Conservation (phyloP, 1,140 invertebrate species). For the Platorchestia sp. region DNA sequence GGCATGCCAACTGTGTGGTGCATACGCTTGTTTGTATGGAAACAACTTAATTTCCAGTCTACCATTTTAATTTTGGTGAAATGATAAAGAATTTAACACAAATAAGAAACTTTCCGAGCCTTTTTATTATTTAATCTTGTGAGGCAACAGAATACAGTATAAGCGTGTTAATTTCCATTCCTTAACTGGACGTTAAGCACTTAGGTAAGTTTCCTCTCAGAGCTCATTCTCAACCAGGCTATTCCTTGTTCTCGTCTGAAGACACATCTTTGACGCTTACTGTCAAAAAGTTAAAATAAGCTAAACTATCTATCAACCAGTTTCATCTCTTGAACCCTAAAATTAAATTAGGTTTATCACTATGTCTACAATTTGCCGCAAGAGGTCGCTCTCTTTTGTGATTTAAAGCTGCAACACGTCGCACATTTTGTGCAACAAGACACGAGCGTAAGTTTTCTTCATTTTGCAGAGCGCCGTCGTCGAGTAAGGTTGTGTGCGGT, state of each 20-base stretch:
- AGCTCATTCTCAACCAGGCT: background rate
- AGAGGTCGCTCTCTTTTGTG: background rate
- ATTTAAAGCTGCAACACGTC: background rate
- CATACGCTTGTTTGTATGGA: background rate
- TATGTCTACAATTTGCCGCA: background rate
- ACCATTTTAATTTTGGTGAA: background rate
- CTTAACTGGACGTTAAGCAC: background rate
- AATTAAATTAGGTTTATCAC: background rate
- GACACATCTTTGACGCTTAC: background rate
- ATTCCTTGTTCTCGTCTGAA: background rate
- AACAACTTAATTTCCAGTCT: background rate
- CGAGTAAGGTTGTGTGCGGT: background rate
- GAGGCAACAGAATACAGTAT: background rate
- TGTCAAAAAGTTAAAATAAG: background rate
- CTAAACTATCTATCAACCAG: background rate
- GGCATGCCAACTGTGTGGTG: background rate
- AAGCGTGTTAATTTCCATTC: background rate
- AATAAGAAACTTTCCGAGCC: background rate
- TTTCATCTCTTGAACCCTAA: background rate
- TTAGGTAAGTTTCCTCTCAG: background rate
- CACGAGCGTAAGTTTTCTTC: background rate
- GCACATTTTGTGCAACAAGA: background rate
- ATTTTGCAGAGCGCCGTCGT: background rate
- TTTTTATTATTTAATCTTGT: background rate
- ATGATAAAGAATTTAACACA: no score